These are phyloP conservation scores for Lophotis ruficrista DNA, from an alignment of 2,113 vertebrate genomes.

Conservation along the genomic window DNA sequence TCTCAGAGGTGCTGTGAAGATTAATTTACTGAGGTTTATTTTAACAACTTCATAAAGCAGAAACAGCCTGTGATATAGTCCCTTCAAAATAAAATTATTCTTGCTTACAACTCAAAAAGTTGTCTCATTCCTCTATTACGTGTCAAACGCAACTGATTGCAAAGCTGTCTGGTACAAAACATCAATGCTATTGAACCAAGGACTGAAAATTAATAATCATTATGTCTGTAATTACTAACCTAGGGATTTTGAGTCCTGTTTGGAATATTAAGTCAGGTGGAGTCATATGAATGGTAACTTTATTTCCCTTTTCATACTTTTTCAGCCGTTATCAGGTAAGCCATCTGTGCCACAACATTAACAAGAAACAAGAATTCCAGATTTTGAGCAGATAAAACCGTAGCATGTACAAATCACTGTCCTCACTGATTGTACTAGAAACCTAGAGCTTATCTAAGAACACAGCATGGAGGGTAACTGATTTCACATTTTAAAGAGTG, in stretches of 20 bases:
- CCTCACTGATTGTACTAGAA: background rate
- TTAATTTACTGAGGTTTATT: background rate
- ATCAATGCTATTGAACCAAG: background rate
- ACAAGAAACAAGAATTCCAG: background rate
- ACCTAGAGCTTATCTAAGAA: background rate
- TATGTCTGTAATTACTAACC: background rate
- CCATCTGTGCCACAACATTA: fast-evolving
- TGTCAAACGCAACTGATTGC: background rate
- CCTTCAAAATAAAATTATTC: background rate
- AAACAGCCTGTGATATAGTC: background rate
- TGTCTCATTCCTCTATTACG: background rate
- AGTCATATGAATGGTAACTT: background rate
- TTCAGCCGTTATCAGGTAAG: background rate
- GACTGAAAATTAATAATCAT: background rate
- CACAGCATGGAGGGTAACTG: background rate
- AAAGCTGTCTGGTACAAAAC: background rate
- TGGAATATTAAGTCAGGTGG: background rate
- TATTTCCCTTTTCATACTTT: background rate
- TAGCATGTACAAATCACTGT: background rate
- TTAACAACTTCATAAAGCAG: background rate
- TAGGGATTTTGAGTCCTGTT: background rate
- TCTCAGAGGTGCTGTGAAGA: background rate
- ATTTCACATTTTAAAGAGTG: background rate
- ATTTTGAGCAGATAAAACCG: background rate
- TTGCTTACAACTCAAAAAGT: background rate